phyloP scores from a whole-genome alignment of 1,140 invertebrate genomes.

The Yoshiicerus persimilis region DNA sequence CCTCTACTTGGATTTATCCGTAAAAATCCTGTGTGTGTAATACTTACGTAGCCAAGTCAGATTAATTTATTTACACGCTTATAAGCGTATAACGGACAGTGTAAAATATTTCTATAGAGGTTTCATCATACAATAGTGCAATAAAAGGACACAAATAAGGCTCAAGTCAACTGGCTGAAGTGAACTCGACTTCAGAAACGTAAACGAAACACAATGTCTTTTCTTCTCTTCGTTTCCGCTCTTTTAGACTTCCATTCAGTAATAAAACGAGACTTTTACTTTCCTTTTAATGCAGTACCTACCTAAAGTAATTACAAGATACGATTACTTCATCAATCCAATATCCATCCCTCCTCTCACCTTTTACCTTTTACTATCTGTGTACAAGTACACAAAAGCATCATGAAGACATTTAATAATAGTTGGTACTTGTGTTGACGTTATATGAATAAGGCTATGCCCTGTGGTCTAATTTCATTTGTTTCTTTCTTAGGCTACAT shows the following conservation, averaged over 20 bases:
- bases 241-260: neutral
- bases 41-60: no score
- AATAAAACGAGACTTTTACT: neutral
- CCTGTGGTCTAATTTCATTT: constrained; percentile 14
- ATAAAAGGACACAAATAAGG: neutral
- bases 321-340: neutral
- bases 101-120: neutral
- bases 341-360: neutral
- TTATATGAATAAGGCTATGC: neutral
- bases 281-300: neutral
- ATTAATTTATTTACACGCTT: no score
- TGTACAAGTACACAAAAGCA: neutral
- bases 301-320: neutral
- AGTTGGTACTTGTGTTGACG: neutral
- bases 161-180: no score
- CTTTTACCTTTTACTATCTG: neutral
- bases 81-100: neutral
- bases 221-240: neutral
- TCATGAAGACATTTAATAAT: no score
- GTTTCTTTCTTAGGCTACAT: neutral
- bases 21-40: neutral
- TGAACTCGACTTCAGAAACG: neutral
- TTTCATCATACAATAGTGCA: neutral
- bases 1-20: neutral
- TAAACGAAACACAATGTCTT: neutral